A percentile compares a stretch with the other conserved stretches of the same genome.
Conservation (phyloP, 23 tunicate genomes). For the Botrylloides violaceus region DNA sequence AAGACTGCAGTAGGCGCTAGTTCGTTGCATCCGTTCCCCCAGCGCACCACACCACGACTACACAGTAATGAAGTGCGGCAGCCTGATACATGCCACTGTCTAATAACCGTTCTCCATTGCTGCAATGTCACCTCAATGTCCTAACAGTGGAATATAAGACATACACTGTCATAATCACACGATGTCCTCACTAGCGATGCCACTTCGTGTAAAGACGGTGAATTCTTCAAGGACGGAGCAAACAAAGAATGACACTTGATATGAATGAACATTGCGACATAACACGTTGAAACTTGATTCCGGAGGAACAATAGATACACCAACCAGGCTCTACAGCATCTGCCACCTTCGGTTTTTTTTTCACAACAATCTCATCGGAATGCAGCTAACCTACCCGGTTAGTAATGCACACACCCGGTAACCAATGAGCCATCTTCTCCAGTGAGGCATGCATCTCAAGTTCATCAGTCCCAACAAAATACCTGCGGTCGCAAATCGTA, state of each 20-base stretch:
- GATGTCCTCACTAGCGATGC: not conserved
- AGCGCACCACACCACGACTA: no score
- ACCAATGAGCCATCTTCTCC: not conserved
- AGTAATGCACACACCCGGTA: no score
- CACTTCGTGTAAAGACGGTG: not conserved
- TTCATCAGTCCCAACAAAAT: not conserved
- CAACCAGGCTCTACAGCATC: not conserved
- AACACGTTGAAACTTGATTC: slow-evolving; percentile 23
- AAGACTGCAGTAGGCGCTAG: no score
- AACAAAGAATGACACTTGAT: slow-evolving; percentile 12
- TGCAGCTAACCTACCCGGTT: no score
- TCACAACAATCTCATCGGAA: no score
- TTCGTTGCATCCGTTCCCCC: no score
- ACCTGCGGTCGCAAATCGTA: no score
- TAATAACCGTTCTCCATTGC: no score
- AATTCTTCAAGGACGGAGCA: slow-evolving; percentile 9
- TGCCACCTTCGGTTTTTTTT: no score
- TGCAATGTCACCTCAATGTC: not conserved
- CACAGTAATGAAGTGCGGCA: no score
- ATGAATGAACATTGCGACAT: slow-evolving; percentile 27
- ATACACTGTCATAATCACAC: not conserved
- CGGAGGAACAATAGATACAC: not conserved
- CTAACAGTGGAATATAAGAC: not conserved
- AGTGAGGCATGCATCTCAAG: not conserved
- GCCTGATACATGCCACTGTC: no score